phyloP scores from a whole-genome alignment of 2,113 vertebrate species.

The Arenaria interpres region DNA sequence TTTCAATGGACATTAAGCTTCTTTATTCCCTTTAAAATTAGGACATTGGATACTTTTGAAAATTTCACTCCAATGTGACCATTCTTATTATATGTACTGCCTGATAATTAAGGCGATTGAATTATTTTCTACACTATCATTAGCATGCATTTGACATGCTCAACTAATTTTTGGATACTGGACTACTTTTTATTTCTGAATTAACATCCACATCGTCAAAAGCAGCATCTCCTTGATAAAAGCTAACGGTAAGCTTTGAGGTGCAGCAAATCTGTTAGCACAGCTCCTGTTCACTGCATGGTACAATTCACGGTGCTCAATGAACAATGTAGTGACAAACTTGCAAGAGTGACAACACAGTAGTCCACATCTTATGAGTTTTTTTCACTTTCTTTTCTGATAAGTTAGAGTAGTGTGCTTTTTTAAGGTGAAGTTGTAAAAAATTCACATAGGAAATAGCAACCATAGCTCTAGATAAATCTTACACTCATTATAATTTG shows the following conservation, averaged over 20 bases:
- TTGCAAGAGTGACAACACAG: not conserved
- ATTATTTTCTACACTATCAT: not conserved
- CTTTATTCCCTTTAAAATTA: not conserved
- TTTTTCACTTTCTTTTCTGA: not conserved
- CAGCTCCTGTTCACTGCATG: not conserved
- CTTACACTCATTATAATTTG: not conserved
- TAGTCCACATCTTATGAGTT: rapidly evolving
- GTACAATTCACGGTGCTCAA: not conserved
- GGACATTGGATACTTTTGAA: not conserved
- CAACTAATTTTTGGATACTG: not conserved
- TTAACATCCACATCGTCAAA: not conserved
- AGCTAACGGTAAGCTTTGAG: not conserved
- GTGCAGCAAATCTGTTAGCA: not conserved
- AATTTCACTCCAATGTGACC: not conserved
- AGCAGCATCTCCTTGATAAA: not conserved
- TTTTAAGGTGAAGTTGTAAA: not conserved
- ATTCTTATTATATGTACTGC: not conserved
- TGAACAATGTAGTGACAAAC: not conserved
- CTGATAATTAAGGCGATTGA: not conserved
- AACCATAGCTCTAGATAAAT: not conserved
- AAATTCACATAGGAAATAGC: not conserved
- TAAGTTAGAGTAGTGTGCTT: not conserved
- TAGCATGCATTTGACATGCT: not conserved
- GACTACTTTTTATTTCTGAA: not conserved
- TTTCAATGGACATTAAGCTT: not conserved